Base-by-base conservation (phyloP, 1,140 invertebrate genomes). In the Musca vetustissima region DNA sequence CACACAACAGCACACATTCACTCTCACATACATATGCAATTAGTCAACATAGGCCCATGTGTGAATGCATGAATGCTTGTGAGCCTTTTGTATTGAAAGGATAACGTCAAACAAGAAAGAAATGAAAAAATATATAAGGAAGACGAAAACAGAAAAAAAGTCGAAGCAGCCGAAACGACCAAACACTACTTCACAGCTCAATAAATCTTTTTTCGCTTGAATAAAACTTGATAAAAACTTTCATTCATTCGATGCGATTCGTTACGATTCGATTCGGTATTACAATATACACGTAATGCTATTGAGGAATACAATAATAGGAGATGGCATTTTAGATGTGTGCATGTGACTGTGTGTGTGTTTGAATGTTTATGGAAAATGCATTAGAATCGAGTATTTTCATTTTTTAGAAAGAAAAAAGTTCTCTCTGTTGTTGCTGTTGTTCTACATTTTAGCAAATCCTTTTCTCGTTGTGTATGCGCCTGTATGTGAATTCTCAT, bases 141-240 rank as follows among this genome's bases (percentile, higher is more conserved):
- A n/a, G n/a, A n/a, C n/a, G 49, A 19, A 50, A 19, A 19, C n/a
- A 49, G 4, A 22, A 3, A 17, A 57, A 55, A 28, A 57, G 28
- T 15, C 53, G 52, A 24, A 28, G 8, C 28, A 3, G 8, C 36
- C 36, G 11, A 13, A 13, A 4, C 36, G 13, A 6, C 36, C 11
- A 1, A 9, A 13, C 36, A 43, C 36, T 43, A 43, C 53, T 57
- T 57, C 53, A 57, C n/a, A 24, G 53, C 25, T 28, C 53, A 25
- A 57, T 57, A 57, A 57, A 57, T 57, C 53, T 61, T 61, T 61
- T 61, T 61, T 43, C 32, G 57, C 57, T 61, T 61, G 28, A 61
- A 61, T 61, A 43, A 61, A 19, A 43, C 8, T 61, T 61, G 28
- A 61, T 61, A 61, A 61, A 61, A 61, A 3, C 36, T 61, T 61